A percentile compares a stretch with the other conserved stretches of the same genome.
phyloP scores from a whole-genome alignment of 2,888 invertebrate species.

The Hololepta plana region DNA sequence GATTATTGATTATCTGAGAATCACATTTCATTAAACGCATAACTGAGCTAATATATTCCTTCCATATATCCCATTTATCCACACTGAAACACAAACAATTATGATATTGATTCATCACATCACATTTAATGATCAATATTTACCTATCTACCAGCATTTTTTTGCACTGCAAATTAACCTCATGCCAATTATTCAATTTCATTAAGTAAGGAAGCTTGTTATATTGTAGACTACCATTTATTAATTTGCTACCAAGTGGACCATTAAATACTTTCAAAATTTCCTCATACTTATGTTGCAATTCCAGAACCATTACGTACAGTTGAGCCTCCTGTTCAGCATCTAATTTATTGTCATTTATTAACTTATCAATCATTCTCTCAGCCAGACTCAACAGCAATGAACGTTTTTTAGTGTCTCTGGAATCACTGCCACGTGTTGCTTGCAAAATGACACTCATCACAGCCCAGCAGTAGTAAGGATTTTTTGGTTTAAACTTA shows the following conservation, averaged over 20 bases:
- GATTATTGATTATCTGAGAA: slow-evolving; percentile 16
- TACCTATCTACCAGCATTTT: slow-evolving; percentile 56
- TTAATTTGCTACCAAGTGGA: slow-evolving; percentile 46
- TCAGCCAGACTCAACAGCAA: slow-evolving; percentile 78
- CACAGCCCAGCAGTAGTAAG: slow-evolving; percentile 96
- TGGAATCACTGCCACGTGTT: slow-evolving; percentile 28
- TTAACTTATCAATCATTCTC: slow-evolving; percentile 82
- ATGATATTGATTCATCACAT: not conserved
- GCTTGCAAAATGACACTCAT: slow-evolving; percentile 89
- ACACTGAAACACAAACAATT: slow-evolving; percentile 26
- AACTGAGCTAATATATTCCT: slow-evolving; percentile 52
- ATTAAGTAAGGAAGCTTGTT: slow-evolving; percentile 57
- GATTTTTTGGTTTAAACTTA: slow-evolving; percentile 82
- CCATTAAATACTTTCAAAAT: slow-evolving; percentile 67
- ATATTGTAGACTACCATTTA: slow-evolving; percentile 20
- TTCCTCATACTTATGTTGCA: slow-evolving; percentile 64
- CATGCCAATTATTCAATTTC: slow-evolving; percentile 54
- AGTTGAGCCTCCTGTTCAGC: slow-evolving; percentile 88
- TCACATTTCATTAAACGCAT: too few relatives aligned
- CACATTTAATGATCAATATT: slow-evolving; percentile 15
- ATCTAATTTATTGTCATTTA: slow-evolving; percentile 72
- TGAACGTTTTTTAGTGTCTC: slow-evolving; percentile 37
- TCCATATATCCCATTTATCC: slow-evolving; percentile 56
- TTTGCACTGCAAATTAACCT: slow-evolving; percentile 56
- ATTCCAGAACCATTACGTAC: slow-evolving; percentile 72